Evolutionary conservation across 2,888 invertebrate species (phyloP), one percentile per base, ranked within the genome.

Genomic region (Hetaerina titia): DNA sequence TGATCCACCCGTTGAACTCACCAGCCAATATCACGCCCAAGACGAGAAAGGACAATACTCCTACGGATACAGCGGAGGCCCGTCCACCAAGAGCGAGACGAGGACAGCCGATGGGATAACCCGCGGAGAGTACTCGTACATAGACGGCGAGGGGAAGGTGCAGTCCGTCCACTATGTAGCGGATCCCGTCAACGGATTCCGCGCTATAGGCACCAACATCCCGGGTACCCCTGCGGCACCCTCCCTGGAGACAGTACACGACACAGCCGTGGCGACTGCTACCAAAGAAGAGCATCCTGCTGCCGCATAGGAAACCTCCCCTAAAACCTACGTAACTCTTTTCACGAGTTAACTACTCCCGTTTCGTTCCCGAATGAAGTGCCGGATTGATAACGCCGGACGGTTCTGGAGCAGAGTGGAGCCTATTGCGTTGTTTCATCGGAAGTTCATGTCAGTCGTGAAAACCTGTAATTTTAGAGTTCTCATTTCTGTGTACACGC

Each of bases 11-110:
- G 87, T 58, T 57, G 58, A 56, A 25, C 25, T 95, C 31, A 96
- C 95, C 96, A 96, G 88, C 90, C 95, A 96, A 95, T 97, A 97
- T 96, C 97, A 98, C 96, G 97, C 97, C 89, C 98, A 98, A 96
- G 97, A 98, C 96, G 97, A 97, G 94, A 96, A 97, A 69, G 97
- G 97, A 9, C 97, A 97, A 96, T 97, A 97, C 96, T 97, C 97
- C 95, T 97, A 97, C 96, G 98, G 98, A 57, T 98, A 98, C 96
- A 96, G 97, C 22, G 98, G 97, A 95, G 98, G 98, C 95, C 97
- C 97, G 94, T 97, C 98, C 95, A 97, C 98, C 95, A 98, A 98
- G 96, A 97, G 97, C 58, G 98, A 98, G 96, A 81, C 94, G 22
- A 95, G 95, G 96, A 97, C 97, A 8, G 96, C 97, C 17, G 97